Conservation (phyloP, 92 coral and sea anemone genomes). For the Phymanthus crucifer region DNA sequence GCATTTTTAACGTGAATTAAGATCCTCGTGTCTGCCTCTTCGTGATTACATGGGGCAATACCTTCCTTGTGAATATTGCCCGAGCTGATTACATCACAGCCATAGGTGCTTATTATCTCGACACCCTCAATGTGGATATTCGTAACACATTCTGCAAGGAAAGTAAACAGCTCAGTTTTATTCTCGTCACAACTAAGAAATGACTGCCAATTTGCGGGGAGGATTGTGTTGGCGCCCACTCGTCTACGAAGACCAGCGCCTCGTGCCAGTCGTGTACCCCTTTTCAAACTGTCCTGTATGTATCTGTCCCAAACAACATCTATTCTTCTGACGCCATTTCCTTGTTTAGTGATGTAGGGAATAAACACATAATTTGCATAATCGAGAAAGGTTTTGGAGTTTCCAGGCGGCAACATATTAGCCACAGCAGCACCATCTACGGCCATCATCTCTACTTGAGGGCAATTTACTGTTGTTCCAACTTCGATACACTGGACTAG, state of each 20-base stretch:
- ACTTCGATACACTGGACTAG: neutral
- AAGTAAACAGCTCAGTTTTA: slow-evolving; percentile 48
- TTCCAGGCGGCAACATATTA: slow-evolving; percentile 43
- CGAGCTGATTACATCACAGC: neutral
- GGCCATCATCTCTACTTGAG: neutral
- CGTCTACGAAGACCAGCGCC: slow-evolving; percentile 33
- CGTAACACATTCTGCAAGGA: slow-evolving; percentile 42
- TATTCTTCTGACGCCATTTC: too few relatives aligned
- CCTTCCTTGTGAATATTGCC: too few relatives aligned
- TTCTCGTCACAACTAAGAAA: slow-evolving; percentile 40
- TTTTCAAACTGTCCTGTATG: too few relatives aligned
- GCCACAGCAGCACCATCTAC: neutral
- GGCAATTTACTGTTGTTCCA: too few relatives aligned
- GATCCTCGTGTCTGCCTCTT: too few relatives aligned
- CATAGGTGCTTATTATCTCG: neutral
- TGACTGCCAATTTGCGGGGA: slow-evolving; percentile 40
- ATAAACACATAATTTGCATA: slow-evolving; percentile 36
- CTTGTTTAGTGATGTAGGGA: slow-evolving; percentile 35
- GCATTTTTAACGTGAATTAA: too few relatives aligned
- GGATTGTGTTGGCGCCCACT: slow-evolving; percentile 19
- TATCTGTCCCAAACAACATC: too few relatives aligned
- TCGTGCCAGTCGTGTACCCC: neutral
- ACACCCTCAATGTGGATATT: too few relatives aligned
- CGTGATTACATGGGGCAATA: too few relatives aligned
- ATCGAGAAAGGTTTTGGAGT: slow-evolving; percentile 33